Base-by-base conservation (phyloP, 2,888 invertebrate genomes). In the Hirtodrosophila histrioides region DNA sequence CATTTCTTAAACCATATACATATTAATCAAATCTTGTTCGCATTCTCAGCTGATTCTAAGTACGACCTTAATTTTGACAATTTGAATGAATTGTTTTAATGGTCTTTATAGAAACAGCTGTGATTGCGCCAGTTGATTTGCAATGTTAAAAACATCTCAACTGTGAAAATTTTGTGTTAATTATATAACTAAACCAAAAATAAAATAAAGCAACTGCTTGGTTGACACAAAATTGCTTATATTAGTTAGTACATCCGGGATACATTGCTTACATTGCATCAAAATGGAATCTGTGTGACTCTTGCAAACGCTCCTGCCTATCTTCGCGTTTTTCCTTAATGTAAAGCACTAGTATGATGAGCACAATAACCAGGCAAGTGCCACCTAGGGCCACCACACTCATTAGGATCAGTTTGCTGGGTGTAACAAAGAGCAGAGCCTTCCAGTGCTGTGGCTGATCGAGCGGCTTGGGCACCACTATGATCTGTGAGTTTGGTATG, bases 401-500 rank as follows among this genome's bases (percentile, higher is more conserved):
- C 92, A 97, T 94, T n/a, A 97, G 92, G 89, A 98, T 97, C 55
- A 98, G 93, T 92, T 97, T 97, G 90, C 98, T 98, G 0, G 98
- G 98, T 0, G 98, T 98, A 0, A 99, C 97, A 93, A 98, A 99
- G 11, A 99, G 92, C 88, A 97, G 97, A 12, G 96, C 97, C 83
- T 95, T 95, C 99, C 99, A 99, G 76, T 94, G 94, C 3, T 93
- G 93, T 0, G 98, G 95, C 55, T 96, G 93, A 67, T 94, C 93
- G 0, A 95, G 94, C 5, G 97, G 97, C 88, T 94, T 94, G 2
- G 99, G 99, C 65, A 99, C 96, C 0, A 99, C 96, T 35, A 99
- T 96, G 92, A 99, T 96, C 92, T 99, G 99, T 0, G 99, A 98
- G 90, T 99, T 99, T 0, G 99, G 99, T 89, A 99, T 99, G 53